A percentile compares a stretch with the other conserved stretches of the same genome.
Conservation (phyloP, 2,113 vertebrate genomes). For the Barbus barbus region DNA sequence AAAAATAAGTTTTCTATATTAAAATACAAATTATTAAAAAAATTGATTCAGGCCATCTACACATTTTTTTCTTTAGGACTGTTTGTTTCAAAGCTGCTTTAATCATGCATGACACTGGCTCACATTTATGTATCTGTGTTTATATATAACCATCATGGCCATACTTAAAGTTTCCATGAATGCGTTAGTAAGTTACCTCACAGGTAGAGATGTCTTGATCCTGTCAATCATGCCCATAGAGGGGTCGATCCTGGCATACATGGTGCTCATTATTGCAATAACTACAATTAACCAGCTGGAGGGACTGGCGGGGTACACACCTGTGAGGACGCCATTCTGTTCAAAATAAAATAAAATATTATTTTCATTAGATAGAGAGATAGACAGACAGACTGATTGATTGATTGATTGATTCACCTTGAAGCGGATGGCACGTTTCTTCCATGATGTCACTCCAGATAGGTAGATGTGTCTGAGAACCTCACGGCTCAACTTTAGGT, state of each 20-base stretch:
- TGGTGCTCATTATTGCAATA: constrained; percentile 83
- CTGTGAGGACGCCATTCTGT: constrained; percentile 90
- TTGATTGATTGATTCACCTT: constrained; percentile 74
- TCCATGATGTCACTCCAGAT: constrained; percentile 85
- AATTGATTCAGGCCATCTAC: not conserved
- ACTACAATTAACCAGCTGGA: constrained; percentile 91
- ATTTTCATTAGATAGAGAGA: not conserved
- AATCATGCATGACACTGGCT: not conserved
- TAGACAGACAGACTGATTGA: not conserved
- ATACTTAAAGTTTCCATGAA: constrained; percentile 51
- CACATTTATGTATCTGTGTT: not conserved
- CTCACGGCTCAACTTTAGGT: constrained; percentile 86
- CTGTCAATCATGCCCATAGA: constrained; percentile 83
- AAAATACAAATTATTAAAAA: too few relatives aligned
- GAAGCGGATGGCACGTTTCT: constrained; percentile 84
- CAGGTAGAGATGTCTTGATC: constrained; percentile 80
- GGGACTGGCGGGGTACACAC: constrained; percentile 92
- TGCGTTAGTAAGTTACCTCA: constrained; percentile 67
- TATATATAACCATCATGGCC: not conserved
- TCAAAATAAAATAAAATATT: constrained; percentile 12
- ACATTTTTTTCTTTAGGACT: too few relatives aligned
- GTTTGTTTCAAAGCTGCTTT: not conserved
- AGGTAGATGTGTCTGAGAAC: constrained; percentile 88
- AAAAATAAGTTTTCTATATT: too few relatives aligned
- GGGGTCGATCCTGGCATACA: constrained; percentile 82